phyloP scores from a whole-genome alignment of 2,113 vertebrate species.

The Peromyscus californicus region DNA sequence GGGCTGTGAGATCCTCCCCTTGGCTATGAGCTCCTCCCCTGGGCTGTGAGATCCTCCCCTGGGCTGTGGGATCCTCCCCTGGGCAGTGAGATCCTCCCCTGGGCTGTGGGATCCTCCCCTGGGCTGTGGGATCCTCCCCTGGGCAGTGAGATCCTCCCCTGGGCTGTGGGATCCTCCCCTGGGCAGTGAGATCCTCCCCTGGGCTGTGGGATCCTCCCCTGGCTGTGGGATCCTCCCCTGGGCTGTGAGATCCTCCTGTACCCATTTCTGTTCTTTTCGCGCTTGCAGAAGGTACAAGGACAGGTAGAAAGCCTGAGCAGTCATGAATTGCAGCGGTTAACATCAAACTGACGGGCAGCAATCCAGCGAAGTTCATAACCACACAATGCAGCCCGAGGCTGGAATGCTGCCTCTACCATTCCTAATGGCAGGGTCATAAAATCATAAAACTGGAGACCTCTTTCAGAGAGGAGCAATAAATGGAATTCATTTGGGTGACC shows the following conservation, averaged over 20 bases:
- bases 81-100: slow-evolving; percentile 64
- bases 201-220: not conserved
- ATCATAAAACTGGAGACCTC: slow-evolving; percentile 83
- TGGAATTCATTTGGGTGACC: slow-evolving; percentile 80
- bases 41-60: slow-evolving; percentile 73
- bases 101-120: slow-evolving; percentile 61
- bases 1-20: slow-evolving; percentile 70
- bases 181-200: slow-evolving; percentile 69
- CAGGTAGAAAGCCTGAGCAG: slow-evolving; percentile 80
- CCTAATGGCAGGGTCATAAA: slow-evolving; percentile 87
- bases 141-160: slow-evolving; percentile 65
- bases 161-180: slow-evolving; percentile 67
- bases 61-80: not conserved
- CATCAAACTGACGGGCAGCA: slow-evolving; percentile 84
- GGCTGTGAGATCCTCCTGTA: slow-evolving; percentile 64
- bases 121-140: slow-evolving; percentile 67
- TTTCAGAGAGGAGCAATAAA: slow-evolving; percentile 75
- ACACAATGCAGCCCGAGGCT: slow-evolving; percentile 85
- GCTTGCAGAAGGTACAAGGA: slow-evolving; percentile 83
- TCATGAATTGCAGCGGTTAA: slow-evolving; percentile 88
- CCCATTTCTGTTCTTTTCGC: slow-evolving; percentile 62
- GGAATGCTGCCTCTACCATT: slow-evolving; percentile 84
- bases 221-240: slow-evolving; percentile 67
- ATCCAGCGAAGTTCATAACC: slow-evolving; percentile 87
- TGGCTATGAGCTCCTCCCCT: not conserved